These are phyloP conservation scores for Pandion haliaetus DNA, from an alignment of 2,113 vertebrate species.

Conservation along the genomic window DNA sequence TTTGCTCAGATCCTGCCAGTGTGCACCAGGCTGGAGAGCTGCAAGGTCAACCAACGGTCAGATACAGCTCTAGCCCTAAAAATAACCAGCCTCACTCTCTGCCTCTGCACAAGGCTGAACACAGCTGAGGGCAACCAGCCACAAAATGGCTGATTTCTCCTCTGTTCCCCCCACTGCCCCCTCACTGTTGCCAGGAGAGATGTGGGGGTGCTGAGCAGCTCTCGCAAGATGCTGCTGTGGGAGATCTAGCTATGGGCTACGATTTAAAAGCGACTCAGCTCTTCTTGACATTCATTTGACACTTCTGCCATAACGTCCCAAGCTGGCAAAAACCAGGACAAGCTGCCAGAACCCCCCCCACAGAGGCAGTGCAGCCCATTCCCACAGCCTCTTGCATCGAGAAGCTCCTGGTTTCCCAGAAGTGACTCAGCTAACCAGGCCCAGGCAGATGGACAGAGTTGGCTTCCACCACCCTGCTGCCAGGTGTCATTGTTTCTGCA, in stretches of 20 bases:
- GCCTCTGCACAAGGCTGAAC: background rate
- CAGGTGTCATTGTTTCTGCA: background rate
- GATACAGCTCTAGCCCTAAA: conserved; percentile 18
- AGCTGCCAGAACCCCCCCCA: background rate
- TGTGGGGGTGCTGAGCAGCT: background rate
- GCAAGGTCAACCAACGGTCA: conserved; percentile 35
- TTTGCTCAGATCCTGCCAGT: background rate
- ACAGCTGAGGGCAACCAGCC: background rate
- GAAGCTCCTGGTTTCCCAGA: background rate
- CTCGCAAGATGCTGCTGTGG: background rate
- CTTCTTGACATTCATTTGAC: background rate
- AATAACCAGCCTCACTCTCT: background rate
- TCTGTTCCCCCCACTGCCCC: background rate
- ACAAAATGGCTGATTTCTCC: background rate
- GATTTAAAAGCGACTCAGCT: background rate
- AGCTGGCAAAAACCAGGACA: background rate
- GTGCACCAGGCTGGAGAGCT: conserved; percentile 13
- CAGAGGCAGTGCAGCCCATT: fast-evolving
- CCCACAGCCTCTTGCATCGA: fast-evolving
- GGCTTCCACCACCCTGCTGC: background rate
- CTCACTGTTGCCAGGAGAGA: conserved; percentile 40
- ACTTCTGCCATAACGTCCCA: background rate
- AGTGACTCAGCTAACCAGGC: background rate
- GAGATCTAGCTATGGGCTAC: background rate
- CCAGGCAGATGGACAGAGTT: background rate